Evolutionary conservation across 2,888 invertebrate genomes (phyloP).

Genomic region (Cantharis rufa): DNA sequence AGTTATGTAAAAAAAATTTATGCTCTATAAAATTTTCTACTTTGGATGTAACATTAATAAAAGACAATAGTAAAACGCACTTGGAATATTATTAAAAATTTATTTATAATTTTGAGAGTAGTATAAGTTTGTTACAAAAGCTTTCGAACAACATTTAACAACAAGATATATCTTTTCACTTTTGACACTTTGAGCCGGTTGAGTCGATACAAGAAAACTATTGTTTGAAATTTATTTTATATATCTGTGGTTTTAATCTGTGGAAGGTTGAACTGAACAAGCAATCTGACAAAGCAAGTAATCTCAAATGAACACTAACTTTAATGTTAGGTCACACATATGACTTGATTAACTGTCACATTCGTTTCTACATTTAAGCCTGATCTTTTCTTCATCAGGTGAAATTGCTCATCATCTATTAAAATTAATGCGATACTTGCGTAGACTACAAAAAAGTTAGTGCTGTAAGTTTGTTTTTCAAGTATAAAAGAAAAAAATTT

Average conservation of each 20-base stretch:
- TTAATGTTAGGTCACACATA: background rate
- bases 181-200: background rate
- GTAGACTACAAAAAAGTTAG: background rate
- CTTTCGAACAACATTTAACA: background rate
- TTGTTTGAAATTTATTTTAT: background rate
- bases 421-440: background rate
- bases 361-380: background rate
- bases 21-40: too few relatives aligned
- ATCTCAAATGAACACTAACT: background rate
- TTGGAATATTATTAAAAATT: background rate
- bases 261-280: background rate
- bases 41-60: too few relatives aligned
- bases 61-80: too few relatives aligned
- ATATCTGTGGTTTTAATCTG: background rate
- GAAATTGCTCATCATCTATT: background rate
- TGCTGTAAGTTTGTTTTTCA: background rate
- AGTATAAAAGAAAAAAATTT: too few relatives aligned
- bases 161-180: background rate
- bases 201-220: background rate
- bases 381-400: background rate
- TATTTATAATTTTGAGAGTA: background rate
- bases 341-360: background rate
- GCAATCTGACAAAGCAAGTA: background rate
- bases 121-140: background rate
- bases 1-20: too few relatives aligned